A percentile compares a stretch with the other conserved stretches of the same genome.
Evolutionary conservation across 2,888 invertebrate species (phyloP).

Genomic region (Tachina grossa): DNA sequence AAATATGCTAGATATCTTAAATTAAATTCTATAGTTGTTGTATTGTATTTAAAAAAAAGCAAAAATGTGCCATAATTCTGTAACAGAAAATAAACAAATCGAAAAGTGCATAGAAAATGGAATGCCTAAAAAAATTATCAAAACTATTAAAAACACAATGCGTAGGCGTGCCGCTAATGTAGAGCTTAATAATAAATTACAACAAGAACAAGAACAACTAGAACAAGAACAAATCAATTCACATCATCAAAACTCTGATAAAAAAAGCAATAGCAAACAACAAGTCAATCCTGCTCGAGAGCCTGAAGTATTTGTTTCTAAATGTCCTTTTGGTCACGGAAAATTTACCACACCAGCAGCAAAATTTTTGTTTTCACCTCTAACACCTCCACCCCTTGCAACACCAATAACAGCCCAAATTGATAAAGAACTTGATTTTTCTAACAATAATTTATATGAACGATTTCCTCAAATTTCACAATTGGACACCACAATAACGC

Average conservation of each 20-base stretch:
- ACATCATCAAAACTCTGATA: neutral
- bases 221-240: constrained; percentile 9
- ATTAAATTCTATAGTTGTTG: constrained; percentile 2
- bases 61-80: constrained; percentile 81
- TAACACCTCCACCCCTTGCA: constrained; percentile 8
- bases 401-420: neutral
- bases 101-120: constrained; percentile 80
- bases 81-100: constrained; percentile 80
- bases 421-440: constrained; percentile 22
- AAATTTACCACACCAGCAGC: constrained; percentile 31
- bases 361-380: neutral
- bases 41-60: constrained; percentile 65
- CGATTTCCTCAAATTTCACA: constrained; percentile 47
- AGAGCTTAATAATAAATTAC: constrained; percentile 31
- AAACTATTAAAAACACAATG: constrained; percentile 79
- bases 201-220: constrained; percentile 15
- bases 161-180: constrained; percentile 76
- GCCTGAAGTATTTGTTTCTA: constrained; percentile 35
- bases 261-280: neutral
- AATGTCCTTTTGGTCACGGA: constrained; percentile 66
- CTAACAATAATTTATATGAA: constrained; percentile 35
- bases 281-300: neutral
- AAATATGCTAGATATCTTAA: neutral
- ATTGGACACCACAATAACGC: constrained; percentile 19
- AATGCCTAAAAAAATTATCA: constrained; percentile 81